phyloP scores from a whole-genome alignment of 2,888 invertebrate species.

The Timema cristinae region DNA sequence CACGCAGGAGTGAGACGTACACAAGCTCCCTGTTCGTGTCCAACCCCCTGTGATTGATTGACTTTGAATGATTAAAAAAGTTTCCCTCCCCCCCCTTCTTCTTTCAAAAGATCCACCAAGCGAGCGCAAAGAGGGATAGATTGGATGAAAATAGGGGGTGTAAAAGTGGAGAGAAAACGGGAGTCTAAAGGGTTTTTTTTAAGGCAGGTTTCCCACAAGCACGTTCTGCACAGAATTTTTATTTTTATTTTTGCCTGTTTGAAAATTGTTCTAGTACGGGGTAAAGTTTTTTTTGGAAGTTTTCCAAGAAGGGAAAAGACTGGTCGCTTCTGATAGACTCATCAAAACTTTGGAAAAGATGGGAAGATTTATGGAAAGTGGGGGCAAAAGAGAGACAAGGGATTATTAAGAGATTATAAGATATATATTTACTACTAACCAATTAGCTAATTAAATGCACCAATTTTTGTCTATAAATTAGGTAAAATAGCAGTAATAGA shows the following conservation, averaged over 20 bases:
- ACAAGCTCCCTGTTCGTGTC: too few relatives aligned
- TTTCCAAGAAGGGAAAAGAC: conserved; percentile 9
- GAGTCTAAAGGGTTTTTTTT: too few relatives aligned
- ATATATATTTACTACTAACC: too few relatives aligned
- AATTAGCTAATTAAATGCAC: too few relatives aligned
- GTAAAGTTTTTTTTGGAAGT: background rate
- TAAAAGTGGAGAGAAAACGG: too few relatives aligned
- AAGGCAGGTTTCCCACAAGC: too few relatives aligned
- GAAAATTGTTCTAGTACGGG: conserved; percentile 21
- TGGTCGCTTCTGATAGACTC: conserved; percentile 43
- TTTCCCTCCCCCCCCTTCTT: conserved; percentile 1
- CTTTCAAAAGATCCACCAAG: background rate
- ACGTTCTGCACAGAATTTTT: conserved; percentile 19
- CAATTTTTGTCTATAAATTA: too few relatives aligned
- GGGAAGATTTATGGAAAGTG: background rate
- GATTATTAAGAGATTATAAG: too few relatives aligned
- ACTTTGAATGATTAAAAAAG: conserved; percentile 47
- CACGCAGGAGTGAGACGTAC: too few relatives aligned
- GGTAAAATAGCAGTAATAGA: too few relatives aligned
- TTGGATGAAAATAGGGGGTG: conserved; percentile 27
- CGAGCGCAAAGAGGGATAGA: background rate
- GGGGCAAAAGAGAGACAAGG: too few relatives aligned
- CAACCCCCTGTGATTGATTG: conserved; percentile 27
- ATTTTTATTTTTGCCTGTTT: conserved; percentile 9
- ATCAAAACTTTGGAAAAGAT: conserved; percentile 39